A percentile compares a stretch with the other conserved stretches of the same genome.
These are phyloP conservation scores for Heliconius eleuchia DNA, from an alignment of 1,140 invertebrate species.

Conservation along the genomic window DNA sequence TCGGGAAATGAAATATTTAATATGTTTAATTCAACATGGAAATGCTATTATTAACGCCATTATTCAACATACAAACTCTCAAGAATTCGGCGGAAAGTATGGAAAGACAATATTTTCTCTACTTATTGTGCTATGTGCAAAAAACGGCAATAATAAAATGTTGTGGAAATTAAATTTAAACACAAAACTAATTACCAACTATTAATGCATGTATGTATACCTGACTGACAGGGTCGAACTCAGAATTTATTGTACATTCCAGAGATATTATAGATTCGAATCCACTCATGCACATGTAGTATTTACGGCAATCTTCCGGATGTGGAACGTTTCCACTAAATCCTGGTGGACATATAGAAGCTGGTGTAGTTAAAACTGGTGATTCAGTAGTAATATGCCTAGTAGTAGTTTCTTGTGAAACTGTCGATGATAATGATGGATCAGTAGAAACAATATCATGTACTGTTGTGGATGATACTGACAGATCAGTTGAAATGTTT, in stretches of 20 bases:
- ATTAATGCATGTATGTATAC: background rate
- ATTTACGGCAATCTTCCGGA: slow-evolving; percentile 33
- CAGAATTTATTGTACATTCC: slow-evolving; percentile 20
- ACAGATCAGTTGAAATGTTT: background rate
- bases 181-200: background rate
- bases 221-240: slow-evolving; percentile 22
- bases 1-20: too few species aligned
- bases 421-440: background rate
- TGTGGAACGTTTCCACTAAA: slow-evolving; percentile 33
- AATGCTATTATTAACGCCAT: too few species aligned
- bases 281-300: slow-evolving; percentile 34
- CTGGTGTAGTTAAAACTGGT: slow-evolving; percentile 4
- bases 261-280: slow-evolving; percentile 19
- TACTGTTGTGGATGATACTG: background rate
- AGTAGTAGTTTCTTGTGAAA: background rate
- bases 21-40: too few species aligned
- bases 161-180: too few species aligned
- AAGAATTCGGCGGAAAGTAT: too few species aligned
- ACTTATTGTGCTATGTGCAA: too few species aligned
- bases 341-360: slow-evolving; percentile 26
- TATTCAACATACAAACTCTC: too few species aligned
- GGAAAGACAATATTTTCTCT: too few species aligned
- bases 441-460: background rate
- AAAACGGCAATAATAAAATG: too few species aligned
- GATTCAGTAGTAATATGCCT: background rate